These are phyloP conservation scores for Tolypeutes matacus DNA, from an alignment of 2,797 vertebrate species.

Conservation along the genomic window DNA sequence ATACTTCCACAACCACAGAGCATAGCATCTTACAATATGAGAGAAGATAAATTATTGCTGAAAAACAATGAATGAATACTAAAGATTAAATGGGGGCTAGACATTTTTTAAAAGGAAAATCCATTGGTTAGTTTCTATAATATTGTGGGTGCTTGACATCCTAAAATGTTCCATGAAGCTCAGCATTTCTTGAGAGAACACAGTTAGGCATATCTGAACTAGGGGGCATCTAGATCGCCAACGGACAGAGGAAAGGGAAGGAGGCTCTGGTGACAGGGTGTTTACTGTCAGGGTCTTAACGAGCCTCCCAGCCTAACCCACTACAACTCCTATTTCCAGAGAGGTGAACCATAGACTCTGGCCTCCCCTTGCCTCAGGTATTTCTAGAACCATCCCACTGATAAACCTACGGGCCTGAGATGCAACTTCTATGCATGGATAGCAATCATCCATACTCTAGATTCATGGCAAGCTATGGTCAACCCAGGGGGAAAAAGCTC, in stretches of 20 bases:
- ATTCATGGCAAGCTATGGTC: conserved; percentile 36
- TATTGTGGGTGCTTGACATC: too few species aligned
- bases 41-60: conserved; percentile 9
- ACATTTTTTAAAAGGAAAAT: background rate
- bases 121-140: background rate
- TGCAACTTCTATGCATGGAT: background rate
- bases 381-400: conserved; percentile 51
- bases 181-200: conserved; percentile 17
- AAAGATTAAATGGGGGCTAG: background rate
- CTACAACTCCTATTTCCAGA: conserved; percentile 23
- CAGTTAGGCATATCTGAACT: background rate
- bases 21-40: background rate
- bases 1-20: background rate
- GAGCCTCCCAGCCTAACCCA: background rate
- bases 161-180: background rate
- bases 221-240: background rate
- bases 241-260: background rate
- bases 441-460: background rate
- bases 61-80: background rate
- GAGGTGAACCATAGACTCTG: conserved; percentile 20
- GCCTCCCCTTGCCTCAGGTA: conserved; percentile 9
- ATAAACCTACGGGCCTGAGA: background rate
- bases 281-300: background rate
- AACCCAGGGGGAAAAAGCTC: background rate
- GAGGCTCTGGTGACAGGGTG: background rate